phyloP scores from a whole-genome alignment of 2,113 vertebrate genomes.

The Lophura nycthemera region DNA sequence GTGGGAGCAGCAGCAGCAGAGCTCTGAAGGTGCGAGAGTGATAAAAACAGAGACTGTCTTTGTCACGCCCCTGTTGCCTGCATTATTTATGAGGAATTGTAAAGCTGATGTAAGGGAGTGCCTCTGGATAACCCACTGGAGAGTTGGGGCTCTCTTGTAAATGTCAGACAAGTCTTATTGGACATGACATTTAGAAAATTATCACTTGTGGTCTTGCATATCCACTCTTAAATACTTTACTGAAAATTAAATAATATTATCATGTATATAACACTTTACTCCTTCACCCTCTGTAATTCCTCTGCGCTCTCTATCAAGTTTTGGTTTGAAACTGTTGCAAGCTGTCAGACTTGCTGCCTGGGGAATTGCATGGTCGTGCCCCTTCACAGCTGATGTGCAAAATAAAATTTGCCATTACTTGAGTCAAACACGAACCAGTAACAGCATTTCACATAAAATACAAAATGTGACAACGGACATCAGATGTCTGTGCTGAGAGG shows the following conservation, averaged over 20 bases:
- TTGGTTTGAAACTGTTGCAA: conserved; percentile 25
- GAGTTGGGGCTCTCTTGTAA: conserved; percentile 73
- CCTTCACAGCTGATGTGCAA: conserved; percentile 67
- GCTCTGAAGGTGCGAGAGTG: neutral
- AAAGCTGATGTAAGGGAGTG: conserved; percentile 28
- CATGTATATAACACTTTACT: conserved; percentile 37
- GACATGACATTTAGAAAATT: conserved; percentile 82
- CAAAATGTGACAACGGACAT: conserved; percentile 32
- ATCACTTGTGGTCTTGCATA: conserved; percentile 55
- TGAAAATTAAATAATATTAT: conserved; percentile 55
- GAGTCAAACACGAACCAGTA: conserved; percentile 49
- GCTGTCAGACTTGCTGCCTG: conserved; percentile 53
- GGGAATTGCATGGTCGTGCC: conserved; percentile 48
- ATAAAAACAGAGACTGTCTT: neutral
- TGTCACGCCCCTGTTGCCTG: neutral
- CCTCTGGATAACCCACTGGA: conserved; percentile 70
- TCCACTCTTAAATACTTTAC: conserved; percentile 61
- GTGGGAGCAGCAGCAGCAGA: neutral
- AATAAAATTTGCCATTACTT: conserved; percentile 32
- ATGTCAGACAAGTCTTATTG: conserved; percentile 77
- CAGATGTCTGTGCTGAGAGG: conserved; percentile 28
- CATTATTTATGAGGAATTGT: conserved; percentile 68
- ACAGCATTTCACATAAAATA: conserved; percentile 50
- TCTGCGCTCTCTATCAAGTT: conserved; percentile 15
- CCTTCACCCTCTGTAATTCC: conserved; percentile 34